Percentiles rank a stretch among this genome's conserved stretches.
Evolutionary conservation across 2,888 invertebrate genomes (phyloP).

Genomic region (Acleris cristana): DNA sequence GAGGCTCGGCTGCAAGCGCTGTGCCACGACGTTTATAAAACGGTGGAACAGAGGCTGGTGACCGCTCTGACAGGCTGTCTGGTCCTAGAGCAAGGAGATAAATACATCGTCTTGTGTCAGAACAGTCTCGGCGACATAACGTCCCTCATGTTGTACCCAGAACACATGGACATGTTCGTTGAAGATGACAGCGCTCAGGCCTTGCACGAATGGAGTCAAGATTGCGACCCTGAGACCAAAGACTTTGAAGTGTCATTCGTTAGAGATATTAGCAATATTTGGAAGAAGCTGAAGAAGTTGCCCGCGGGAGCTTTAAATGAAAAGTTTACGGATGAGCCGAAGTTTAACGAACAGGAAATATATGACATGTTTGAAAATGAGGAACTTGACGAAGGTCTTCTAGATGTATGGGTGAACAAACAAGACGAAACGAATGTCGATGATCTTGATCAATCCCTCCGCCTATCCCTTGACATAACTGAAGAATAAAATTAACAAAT

Average conservation of each 20-base stretch:
- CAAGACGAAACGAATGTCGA: constrained; percentile 37
- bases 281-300: constrained; percentile 59
- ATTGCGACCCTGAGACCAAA: constrained; percentile 51
- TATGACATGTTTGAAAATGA: constrained; percentile 60
- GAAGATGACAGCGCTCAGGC: constrained; percentile 60
- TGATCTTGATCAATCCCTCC: constrained; percentile 42
- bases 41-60: constrained; percentile 61
- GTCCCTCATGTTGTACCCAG: constrained; percentile 62
- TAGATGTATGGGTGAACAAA: constrained; percentile 63
- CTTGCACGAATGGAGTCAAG: constrained; percentile 65
- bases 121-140: constrained; percentile 76
- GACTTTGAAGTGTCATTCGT: constrained; percentile 60
- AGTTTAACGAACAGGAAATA: constrained; percentile 64
- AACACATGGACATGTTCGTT: constrained; percentile 59
- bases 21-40: constrained; percentile 63
- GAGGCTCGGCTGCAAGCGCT: constrained; percentile 59
- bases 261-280: constrained; percentile 56
- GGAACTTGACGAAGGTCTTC: constrained; percentile 62
- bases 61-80: constrained; percentile 62
- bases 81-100: constrained; percentile 59
- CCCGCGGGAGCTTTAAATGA: constrained; percentile 54
- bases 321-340: constrained; percentile 38
- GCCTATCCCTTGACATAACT: constrained; percentile 20
- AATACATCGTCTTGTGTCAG: constrained; percentile 61
- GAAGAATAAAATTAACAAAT: constrained; percentile 44